Base-by-base conservation (phyloP, 2,113 vertebrate species). In the Microcebus tavaratra region DNA sequence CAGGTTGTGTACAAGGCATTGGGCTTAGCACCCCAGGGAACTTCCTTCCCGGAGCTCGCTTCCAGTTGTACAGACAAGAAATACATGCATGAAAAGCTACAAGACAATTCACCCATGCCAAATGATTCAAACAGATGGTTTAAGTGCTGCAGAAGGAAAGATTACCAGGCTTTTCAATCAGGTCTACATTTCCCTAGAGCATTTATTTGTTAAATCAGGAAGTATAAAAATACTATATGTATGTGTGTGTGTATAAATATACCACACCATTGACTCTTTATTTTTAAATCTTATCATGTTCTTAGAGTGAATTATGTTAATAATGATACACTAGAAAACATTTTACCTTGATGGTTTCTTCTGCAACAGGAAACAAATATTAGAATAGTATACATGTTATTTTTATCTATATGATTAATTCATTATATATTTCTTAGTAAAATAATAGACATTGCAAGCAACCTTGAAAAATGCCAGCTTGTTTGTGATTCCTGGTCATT, bases 161-260 rank as follows among this genome's bases (percentile, higher is more conserved):
- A 80, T 57, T 78, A 57, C 39, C 50, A 86, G 61, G 61, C 42
- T 92, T 92, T 96, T 76, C 85, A 82, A 72, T 73, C 20, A 78
- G 8, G 50, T n/a, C 25, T 96, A 7, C 29, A 86, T 82, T 96
- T 70, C 36, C n/a, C 59, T 80, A 80, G n/a, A 88, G 55, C 29
- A 85, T 91, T 75, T 91, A 18, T 89, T 93, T 92, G 65, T 85
- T 92, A 70, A 93, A 81, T 92, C 61, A 70, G 65, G 72, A 86
- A 79, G 78, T 50, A 86, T 18, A 42, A 65, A 89, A 81, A 55
- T 12, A 29, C 4, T 89, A 29, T 81, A 12, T 65, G 17, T 42
- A 8, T 70, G 17, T 88, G 34, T 61, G 29, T 76, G 15, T 87
- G n/a, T 65, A 36, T 67, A 45, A 53, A n/a, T 57, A 48, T 63